Evolutionary conservation across 2,113 vertebrate species (phyloP), one percentile per base, ranked within the genome.

Genomic region (Oryzias curvinotus): DNA sequence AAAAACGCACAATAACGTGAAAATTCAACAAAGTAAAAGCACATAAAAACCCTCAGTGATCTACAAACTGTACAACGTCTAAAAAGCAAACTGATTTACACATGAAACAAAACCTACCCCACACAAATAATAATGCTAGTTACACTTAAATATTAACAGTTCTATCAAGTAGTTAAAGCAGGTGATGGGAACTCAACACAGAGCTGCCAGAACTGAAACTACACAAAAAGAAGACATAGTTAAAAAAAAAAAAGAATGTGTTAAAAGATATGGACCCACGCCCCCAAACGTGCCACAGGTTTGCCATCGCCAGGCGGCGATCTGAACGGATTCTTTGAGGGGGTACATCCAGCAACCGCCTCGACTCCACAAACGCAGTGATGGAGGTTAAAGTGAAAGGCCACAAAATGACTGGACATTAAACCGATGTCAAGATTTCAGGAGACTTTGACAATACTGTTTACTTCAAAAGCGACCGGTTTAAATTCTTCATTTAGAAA

Each of bases 161-260:
- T 81, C 68, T 71, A 79, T 54, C 41, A 60, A 53, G 64, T 65
- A 45, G 72, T 65, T 71, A 85, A 73, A 65, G 46, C 42, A 71
- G 43, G 54, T 60, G 62, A 41, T 36, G 43, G 65, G 57, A 56
- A 43, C 68, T 82, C n/a, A 61, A 78, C 83, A 69, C 73, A 53
- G 80, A 89, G 84, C 82, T 83, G 84, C 76, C 77, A 78, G 83
- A 80, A 80, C 60, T 71, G 82, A 91, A 91, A 89, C 85, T 80
- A 85, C 84, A 83, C 28, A 57, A 66, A 52, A 57, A 42, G 15
- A 45, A 21, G 17, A 3, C 62, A 63, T 56, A 64, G 73, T 77
- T 65, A 85, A 80, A 52, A 10, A 67, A 41, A 49, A 74, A 58
- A 64, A 52, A 17, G 17, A 26, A 48, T 19, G 55, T 51, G 21